A percentile compares a stretch with the other conserved stretches of the same genome.
Evolutionary conservation across 2,113 vertebrate species (phyloP).

Genomic region (Oxyura jamaicensis): DNA sequence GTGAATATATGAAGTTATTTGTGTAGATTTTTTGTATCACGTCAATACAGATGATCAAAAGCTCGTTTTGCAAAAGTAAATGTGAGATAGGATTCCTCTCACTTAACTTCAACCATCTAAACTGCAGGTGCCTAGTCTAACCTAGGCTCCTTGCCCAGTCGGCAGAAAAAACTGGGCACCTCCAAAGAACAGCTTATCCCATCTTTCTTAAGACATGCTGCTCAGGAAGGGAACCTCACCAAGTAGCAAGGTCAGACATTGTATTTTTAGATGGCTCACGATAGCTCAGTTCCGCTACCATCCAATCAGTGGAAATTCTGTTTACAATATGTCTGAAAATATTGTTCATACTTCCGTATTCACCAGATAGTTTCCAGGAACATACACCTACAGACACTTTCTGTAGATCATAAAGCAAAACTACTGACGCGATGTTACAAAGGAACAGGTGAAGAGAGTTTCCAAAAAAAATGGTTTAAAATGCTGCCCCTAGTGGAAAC

Average conservation of each 20-base stretch:
- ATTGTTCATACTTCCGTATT: not conserved
- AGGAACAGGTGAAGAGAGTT: conserved; percentile 11
- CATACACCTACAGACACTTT: not conserved
- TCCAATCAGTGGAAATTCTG: not conserved
- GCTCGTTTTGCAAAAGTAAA: not conserved
- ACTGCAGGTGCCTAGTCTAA: not conserved
- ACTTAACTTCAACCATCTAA: not conserved
- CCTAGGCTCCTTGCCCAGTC: not conserved
- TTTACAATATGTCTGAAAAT: not conserved
- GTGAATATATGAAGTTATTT: not conserved
- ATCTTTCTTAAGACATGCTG: not conserved
- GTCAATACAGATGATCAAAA: not conserved
- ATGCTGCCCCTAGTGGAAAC: conserved; percentile 26
- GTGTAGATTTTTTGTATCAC: not conserved
- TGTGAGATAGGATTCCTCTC: not conserved
- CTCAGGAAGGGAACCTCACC: not conserved
- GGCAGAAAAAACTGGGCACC: not conserved
- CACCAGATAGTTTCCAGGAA: not conserved
- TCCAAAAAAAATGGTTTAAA: not conserved
- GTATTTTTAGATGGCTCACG: not conserved
- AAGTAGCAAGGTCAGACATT: not conserved
- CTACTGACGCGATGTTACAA: not conserved
- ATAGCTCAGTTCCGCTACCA: not conserved
- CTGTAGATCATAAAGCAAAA: not conserved
- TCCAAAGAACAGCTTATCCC: not conserved